A percentile compares a stretch with the other conserved stretches of the same genome.
Conservation (phyloP, 2,888 invertebrate species). For the Pollenia labialis region DNA sequence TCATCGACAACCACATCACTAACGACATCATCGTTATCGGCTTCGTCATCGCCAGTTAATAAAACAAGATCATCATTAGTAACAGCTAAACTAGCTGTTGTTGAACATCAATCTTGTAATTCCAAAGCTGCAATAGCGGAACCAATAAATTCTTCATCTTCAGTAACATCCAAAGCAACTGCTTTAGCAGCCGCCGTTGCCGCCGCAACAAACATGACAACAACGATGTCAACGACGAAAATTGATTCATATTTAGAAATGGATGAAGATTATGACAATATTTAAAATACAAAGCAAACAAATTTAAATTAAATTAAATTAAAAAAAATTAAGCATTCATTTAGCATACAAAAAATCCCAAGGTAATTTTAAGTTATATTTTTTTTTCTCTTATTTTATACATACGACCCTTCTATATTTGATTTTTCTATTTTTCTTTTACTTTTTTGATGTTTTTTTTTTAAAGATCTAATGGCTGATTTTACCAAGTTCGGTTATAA, state of each 20-base stretch:
- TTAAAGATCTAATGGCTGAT: background rate
- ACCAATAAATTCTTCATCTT: slow-evolving; percentile 71
- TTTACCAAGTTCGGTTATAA: too few relatives aligned
- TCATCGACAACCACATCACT: slow-evolving; percentile 24
- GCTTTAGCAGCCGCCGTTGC: slow-evolving; percentile 75
- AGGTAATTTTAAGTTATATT: slow-evolving; percentile 58
- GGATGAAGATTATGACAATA: slow-evolving; percentile 84
- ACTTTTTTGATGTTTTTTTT: slow-evolving; percentile 33
- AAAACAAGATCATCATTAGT: slow-evolving; percentile 48
- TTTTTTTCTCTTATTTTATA: slow-evolving; percentile 6
- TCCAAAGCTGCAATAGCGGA: slow-evolving; percentile 74
- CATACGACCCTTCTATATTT: slow-evolving; percentile 27
- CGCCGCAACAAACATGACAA: slow-evolving; percentile 40
- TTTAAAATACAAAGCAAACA: slow-evolving; percentile 77
- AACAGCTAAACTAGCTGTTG: slow-evolving; percentile 39
- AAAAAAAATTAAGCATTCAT: slow-evolving; percentile 49
- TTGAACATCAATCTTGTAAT: slow-evolving; percentile 71
- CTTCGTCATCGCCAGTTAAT: slow-evolving; percentile 57
- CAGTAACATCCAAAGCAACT: slow-evolving; percentile 74
- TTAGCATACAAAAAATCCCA: slow-evolving; percentile 61
- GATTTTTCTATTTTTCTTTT: background rate
- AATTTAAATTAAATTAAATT: background rate
- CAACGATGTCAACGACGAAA: slow-evolving; percentile 74
- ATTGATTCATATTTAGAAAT: slow-evolving; percentile 81
- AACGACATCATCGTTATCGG: slow-evolving; percentile 50